phyloP scores from a whole-genome alignment of 37 sponge, comb jelly and placozoan genomes.

The Spongilla lacustris region DNA sequence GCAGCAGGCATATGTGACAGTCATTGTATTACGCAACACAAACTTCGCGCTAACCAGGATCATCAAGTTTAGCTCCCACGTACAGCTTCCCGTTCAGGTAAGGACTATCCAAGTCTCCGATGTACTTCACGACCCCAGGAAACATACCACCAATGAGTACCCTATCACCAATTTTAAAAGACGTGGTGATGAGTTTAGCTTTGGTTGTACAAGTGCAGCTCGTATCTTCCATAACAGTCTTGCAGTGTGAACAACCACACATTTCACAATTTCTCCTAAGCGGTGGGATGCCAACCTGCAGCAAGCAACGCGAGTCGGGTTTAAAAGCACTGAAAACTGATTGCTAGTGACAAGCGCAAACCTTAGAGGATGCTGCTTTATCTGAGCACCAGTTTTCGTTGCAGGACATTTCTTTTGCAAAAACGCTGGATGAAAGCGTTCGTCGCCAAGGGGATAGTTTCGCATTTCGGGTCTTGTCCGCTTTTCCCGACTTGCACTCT shows the following conservation, averaged over 20 bases:
- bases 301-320: neutral
- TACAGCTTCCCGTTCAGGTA: conserved; percentile 51
- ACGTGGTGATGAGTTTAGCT: neutral
- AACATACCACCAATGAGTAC: conserved; percentile 48
- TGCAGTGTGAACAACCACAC: conserved; percentile 60
- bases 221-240: conserved; percentile 21
- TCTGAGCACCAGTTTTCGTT: neutral
- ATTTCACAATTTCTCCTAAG: conserved; percentile 17
- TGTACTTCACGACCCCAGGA: conserved; percentile 73
- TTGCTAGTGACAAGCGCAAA: neutral
- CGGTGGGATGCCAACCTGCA: conserved; percentile 25
- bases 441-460: neutral
- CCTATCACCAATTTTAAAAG: conserved; percentile 70
- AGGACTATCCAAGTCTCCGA: conserved; percentile 75
- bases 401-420: neutral
- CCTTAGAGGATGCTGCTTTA: neutral
- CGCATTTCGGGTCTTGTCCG: neutral
- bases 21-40: neutral
- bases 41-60: conserved; percentile 49
- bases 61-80: conserved; percentile 85
- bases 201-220: conserved; percentile 16
- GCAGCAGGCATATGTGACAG: neutral
- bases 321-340: neutral
- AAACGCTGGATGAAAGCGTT: neutral
- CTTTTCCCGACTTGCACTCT: neutral